Evolutionary conservation across 2,113 vertebrate genomes (phyloP).

Genomic region (Garra rufa): DNA sequence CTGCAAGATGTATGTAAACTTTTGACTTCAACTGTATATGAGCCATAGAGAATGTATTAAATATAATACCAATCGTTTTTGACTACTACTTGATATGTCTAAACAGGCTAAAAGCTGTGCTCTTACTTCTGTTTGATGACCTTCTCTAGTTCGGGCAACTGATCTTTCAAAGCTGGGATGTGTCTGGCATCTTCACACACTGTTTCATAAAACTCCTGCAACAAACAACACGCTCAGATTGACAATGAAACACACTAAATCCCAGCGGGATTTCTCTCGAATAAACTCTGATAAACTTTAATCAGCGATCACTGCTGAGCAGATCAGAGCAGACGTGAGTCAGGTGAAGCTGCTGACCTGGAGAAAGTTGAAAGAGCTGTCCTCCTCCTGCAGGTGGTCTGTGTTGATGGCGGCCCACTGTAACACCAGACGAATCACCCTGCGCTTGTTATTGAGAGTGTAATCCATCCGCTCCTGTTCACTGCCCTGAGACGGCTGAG

Average conservation of each 20-base stretch:
- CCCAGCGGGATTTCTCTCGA: too few species aligned
- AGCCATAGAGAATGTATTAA: too few species aligned
- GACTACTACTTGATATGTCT: background rate
- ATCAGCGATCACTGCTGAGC: background rate
- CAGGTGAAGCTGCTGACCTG: slow-evolving; percentile 78
- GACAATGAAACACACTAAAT: background rate
- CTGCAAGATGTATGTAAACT: too few species aligned
- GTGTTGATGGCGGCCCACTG: slow-evolving; percentile 88
- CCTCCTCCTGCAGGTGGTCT: slow-evolving; percentile 90
- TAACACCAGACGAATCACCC: slow-evolving; percentile 89
- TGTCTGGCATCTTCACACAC: slow-evolving; percentile 90
- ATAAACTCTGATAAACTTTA: too few species aligned
- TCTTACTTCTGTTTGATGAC: slow-evolving; percentile 91
- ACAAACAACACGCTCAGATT: slow-evolving; percentile 11
- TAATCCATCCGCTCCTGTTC: slow-evolving; percentile 97
- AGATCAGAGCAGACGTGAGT: background rate
- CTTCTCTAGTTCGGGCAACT: slow-evolving; percentile 88
- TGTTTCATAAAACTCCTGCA: slow-evolving; percentile 90
- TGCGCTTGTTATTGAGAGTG: slow-evolving; percentile 92
- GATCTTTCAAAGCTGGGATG: slow-evolving; percentile 86
- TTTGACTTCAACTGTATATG: too few species aligned
- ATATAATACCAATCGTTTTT: too few species aligned
- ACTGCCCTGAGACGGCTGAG: slow-evolving; percentile 91
- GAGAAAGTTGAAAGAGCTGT: slow-evolving; percentile 84
- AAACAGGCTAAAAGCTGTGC: background rate